These are phyloP conservation scores for Vireo griseus DNA, from an alignment of 2,797 vertebrate species.

Conservation along the genomic window DNA sequence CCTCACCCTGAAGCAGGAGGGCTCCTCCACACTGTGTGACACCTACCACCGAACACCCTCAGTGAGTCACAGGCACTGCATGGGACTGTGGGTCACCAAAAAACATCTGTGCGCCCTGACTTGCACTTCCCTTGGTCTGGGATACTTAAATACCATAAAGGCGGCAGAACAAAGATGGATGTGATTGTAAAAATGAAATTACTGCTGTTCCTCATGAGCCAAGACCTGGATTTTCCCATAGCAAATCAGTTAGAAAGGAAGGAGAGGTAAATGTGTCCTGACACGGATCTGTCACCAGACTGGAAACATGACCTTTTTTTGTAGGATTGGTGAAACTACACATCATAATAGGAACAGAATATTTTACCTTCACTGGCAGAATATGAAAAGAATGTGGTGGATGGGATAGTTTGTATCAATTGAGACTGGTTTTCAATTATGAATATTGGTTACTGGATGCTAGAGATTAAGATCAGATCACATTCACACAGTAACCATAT, in stretches of 20 bases:
- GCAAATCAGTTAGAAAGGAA: not conserved
- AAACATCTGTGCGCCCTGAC: not conserved
- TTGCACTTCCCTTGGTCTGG: not conserved
- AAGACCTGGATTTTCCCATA: not conserved
- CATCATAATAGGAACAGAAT: not conserved
- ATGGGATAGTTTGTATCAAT: not conserved
- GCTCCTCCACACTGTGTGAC: slow-evolving; percentile 80
- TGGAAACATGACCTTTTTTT: not conserved
- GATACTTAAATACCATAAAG: not conserved
- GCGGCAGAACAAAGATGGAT: not conserved
- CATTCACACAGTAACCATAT: not conserved
- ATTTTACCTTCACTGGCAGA: not conserved
- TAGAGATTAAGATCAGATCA: not conserved
- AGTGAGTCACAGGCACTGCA: slow-evolving; percentile 69
- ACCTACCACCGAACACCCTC: slow-evolving; percentile 85
- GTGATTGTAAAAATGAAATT: not conserved
- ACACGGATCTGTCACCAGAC: not conserved
- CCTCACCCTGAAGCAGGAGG: slow-evolving; percentile 88
- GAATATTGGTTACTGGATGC: not conserved
- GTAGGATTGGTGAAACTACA: not conserved
- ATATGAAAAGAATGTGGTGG: not conserved
- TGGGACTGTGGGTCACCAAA: not conserved
- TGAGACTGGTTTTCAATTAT: not conserved
- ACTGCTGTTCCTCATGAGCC: not conserved
- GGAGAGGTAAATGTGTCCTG: not conserved